Conservation (phyloP, 2,888 invertebrate species). For the Drosophila seclusa region DNA sequence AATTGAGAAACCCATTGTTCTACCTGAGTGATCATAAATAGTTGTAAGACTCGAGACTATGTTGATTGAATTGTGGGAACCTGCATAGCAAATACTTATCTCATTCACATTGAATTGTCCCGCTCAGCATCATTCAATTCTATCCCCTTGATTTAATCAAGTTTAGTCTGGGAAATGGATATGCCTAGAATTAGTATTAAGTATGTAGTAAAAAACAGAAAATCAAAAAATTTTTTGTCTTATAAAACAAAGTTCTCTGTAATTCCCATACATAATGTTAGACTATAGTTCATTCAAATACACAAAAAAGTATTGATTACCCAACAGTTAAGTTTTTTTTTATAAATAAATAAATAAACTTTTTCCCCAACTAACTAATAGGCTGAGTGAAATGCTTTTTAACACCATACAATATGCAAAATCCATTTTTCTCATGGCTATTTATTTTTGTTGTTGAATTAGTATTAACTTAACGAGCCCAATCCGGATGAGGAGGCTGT, state of each 20-base stretch:
- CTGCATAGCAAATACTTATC: slow-evolving; percentile 1
- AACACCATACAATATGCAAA: not conserved
- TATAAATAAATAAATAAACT: not conserved
- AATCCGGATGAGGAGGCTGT: not conserved
- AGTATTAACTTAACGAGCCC: slow-evolving; percentile 1
- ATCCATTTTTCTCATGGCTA: not conserved
- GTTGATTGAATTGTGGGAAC: slow-evolving; percentile 23
- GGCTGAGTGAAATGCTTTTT: not conserved
- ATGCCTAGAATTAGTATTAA: slow-evolving; percentile 8
- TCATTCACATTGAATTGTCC: slow-evolving; percentile 3
- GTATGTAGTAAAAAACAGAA: not conserved
- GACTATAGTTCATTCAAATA: not conserved
- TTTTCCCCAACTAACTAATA: not conserved
- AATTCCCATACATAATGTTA: not conserved
- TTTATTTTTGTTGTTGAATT: slow-evolving; percentile 2
- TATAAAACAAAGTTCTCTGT: not conserved
- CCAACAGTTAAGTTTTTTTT: no score
- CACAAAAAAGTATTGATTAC: not conserved
- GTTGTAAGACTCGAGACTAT: not conserved
- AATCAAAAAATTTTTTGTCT: not conserved
- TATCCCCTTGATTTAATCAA: slow-evolving; percentile 5
- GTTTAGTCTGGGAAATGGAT: slow-evolving; percentile 33
- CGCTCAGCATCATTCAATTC: slow-evolving; percentile 6
- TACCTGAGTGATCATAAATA: slow-evolving; percentile 17
- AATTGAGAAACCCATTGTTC: slow-evolving; percentile 8